Evolutionary conservation across 35 echinoderm and acorn worm species (phyloP), one percentile per base, ranked within the genome.

Genomic region (Diadema setosum): DNA sequence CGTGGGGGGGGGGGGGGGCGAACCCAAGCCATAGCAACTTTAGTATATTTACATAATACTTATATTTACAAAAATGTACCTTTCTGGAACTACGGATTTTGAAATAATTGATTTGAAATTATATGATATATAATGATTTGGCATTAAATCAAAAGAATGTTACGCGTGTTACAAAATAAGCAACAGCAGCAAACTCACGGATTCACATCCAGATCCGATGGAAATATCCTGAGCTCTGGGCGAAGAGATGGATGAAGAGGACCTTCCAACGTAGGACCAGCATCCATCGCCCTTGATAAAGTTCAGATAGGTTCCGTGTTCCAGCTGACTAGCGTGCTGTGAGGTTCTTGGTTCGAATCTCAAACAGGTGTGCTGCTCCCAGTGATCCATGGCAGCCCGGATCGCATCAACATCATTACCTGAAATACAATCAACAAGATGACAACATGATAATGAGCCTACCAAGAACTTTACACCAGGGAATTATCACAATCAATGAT

Each of bases 201-300:
- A 18, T 12, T 24, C 39, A 29, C 87, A 89, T 14, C 74, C 74
- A 1, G 46, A n/a, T 31, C 87, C 87, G 65, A 89, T 89, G 12
- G 87, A 89, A 17, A 89, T 82, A 18, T 82, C 26, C 40, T 89
- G 87, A 25, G 23, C 46, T n/a, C 26, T 15, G 17, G 5, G 42
- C 5, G 31, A n/a, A n/a, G n/a, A n/a, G n/a, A n/a, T n/a, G n/a
- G n/a, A n/a, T n/a, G n/a, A n/a, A n/a, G n/a, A n/a, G 8, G 20
- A 20, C 36, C 31, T 89, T 32, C 87, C 87, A 3, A 89, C 56
- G 4, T 42, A 58, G 44, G 69, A 81, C 87, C 87, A 89, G 43
- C 87, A 89, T 45, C 70, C 70, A 27, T 42, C 31, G 57, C 43
- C 29, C 39, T 41, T 82, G 30, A 37, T 29, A 49, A 89, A 82